Conservation (phyloP, 2,888 invertebrate species). For the Aphidius colemani region DNA sequence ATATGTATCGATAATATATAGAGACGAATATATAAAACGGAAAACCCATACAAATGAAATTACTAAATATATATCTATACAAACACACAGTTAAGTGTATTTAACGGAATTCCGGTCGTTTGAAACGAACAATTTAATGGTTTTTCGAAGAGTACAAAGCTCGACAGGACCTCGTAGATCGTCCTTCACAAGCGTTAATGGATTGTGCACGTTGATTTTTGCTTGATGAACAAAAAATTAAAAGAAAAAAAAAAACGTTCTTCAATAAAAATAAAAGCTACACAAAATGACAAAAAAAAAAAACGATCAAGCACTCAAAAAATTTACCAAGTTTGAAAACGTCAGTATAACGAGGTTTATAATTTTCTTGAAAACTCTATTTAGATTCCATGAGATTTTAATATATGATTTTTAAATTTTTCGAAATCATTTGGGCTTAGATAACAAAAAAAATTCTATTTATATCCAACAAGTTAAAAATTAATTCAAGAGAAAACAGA, state of each 20-base stretch:
- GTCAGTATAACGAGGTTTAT: not conserved
- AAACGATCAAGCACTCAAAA: not conserved
- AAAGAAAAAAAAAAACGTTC: not conserved
- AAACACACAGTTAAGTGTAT: conserved; percentile 21
- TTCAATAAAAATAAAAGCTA: conserved; percentile 3
- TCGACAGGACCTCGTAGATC: conserved; percentile 17
- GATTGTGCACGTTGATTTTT: conserved; percentile 26
- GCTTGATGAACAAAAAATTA: conserved; percentile 14
- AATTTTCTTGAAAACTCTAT: too few species aligned
- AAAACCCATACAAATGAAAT: conserved; percentile 9
- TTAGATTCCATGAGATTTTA: too few species aligned
- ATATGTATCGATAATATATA: conserved; percentile 10
- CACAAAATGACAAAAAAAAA: not conserved
- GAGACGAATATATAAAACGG: not conserved
- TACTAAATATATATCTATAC: conserved; percentile 1
- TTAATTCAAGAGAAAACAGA: too few species aligned
- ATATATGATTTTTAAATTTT: too few species aligned
- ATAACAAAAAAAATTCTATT: too few species aligned
- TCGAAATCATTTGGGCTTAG: too few species aligned
- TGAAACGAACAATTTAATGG: conserved; percentile 27
- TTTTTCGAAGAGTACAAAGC: conserved; percentile 25
- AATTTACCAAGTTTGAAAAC: not conserved
- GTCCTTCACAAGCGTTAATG: conserved; percentile 27
- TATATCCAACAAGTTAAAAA: too few species aligned
- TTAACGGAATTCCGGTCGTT: conserved; percentile 25